Base-by-base conservation (phyloP, 1,140 invertebrate genomes). In the Neuroterus valhalla region DNA sequence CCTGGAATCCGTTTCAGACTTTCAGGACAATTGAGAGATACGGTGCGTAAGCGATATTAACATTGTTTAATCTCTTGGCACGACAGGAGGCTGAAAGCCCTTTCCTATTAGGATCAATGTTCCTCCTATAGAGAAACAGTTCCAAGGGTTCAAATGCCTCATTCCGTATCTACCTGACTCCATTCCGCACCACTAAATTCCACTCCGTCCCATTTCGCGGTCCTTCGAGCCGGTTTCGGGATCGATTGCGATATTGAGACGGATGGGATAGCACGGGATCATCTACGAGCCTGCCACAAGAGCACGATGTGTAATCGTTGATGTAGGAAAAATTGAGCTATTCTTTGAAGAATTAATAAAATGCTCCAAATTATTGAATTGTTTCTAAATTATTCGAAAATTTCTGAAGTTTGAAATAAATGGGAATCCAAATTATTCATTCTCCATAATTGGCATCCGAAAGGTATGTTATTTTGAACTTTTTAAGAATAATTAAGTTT, bases 101-200 rank as follows among this genome's bases (percentile, higher is more conserved):
- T 62, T 31, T n/a, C 23, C 52, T 26, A 31, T 62, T 62, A 62
- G 23, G 23, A 62, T 62, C 55, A 62, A 62, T 62, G 55, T 26
- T 62, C 15, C 55, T 62, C 15, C 31, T 26, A 62, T 62, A 31
- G 3, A 62, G 55, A 62, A 62, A 62, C 55, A 26, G 15, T 62
- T 26, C 55, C 31, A 26, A 31, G 55, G 55, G 55, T 15, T 62
- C 15, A 23, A 12, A 31, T 15, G 52, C 52, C 31, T 62, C 23
- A 62, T 62, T 31, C 23, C 55, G 23, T 31, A 62, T 62, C 55
- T 62, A 62, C 55, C 55, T 62, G 26, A 31, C 26, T 62, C 55
- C 4, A 62, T 62, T 62, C 23, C 55, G 55, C 55, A 62, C 23
- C 55, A 62, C 55, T 62, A 17, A 5, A 48, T 48, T 48, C 23